These are phyloP conservation scores for Parnassius smintheus DNA, from an alignment of 2,888 invertebrate genomes.

Conservation along the genomic window DNA sequence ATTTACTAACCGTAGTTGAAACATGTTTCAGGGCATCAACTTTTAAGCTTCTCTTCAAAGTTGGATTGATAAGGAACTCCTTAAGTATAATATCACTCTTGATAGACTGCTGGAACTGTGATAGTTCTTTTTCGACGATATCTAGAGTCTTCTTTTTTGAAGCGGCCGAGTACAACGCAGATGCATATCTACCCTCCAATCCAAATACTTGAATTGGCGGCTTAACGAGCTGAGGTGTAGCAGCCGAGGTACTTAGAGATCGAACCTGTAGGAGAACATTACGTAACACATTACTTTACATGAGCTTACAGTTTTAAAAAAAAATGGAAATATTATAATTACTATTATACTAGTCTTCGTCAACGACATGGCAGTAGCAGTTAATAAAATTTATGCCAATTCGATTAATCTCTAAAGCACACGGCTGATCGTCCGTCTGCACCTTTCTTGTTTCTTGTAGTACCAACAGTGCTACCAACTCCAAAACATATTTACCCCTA, in stretches of 20 bases:
- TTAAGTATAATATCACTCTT: conserved; percentile 87
- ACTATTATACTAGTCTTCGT: conserved; percentile 70
- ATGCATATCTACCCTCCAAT: conserved; percentile 97
- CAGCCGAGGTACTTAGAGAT: conserved; percentile 75
- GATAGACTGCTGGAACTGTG: conserved; percentile 86
- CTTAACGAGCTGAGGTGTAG: conserved; percentile 81
- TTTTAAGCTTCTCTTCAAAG: conserved; percentile 90
- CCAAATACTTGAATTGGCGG: conserved; percentile 96
- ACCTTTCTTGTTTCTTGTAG: too few relatives aligned
- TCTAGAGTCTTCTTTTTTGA: conserved; percentile 93
- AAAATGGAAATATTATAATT: conserved; percentile 34
- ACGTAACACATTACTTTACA: conserved; percentile 51
- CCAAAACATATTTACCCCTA: too few relatives aligned
- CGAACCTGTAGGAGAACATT: conserved; percentile 75
- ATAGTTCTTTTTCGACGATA: conserved; percentile 94
- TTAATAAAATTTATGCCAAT: conserved; percentile 13
- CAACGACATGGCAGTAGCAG: conserved; percentile 50
- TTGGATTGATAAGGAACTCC: conserved; percentile 93
- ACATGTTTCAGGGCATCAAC: conserved; percentile 86
- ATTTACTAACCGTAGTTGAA: conserved; percentile 60
- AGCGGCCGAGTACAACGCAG: conserved; percentile 97
- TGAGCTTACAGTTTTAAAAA: conserved; percentile 24
- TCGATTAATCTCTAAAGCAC: conserved; percentile 1
- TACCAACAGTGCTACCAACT: too few relatives aligned
- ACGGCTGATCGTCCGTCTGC: too few relatives aligned